Base-by-base conservation (phyloP, 2,113 vertebrate species). In the Oreochromis tanganicae region DNA sequence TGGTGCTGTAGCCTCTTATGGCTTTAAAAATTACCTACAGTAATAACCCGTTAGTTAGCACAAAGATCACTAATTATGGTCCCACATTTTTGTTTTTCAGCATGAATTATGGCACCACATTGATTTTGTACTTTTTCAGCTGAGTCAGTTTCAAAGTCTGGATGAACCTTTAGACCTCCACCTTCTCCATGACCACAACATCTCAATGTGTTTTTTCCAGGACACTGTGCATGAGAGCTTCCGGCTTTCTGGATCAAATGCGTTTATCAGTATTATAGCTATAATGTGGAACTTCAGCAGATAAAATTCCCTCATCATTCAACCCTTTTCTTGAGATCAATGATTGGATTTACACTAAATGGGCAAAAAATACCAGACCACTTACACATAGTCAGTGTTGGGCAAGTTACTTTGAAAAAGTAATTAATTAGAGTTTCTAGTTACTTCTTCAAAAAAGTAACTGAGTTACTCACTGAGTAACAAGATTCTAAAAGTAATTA, bases 361-460 rank as follows among this genome's bases (percentile, higher is more conserved):
- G 41, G 0, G 24, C 16, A 17, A 73, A 73, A 73, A 17, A 17
- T 27, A 48, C 41, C 6, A 5, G 41, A 16, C 21, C 41, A 0
- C 21, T 27, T 46, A 73, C 68, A 29, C 41, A 7, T 46, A 27
- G 24, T 24, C 24, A 24, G 24, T 24, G 24, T 24, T 24, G 24
- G 24, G 24, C 24, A 24, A 24, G 24, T 24, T 24, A 24, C 24
- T 24, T 24, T 24, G 24, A 3, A 24, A 24, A 24, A 24, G 24
- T 24, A 24, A 24, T 24, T 24, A 24, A 24, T 24, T 24, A 24
- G 24, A 24, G 24, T 24, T 24, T 3, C 24, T 24, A 24, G 24
- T 24, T 24, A 24, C 24, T 24, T 24, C 24, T 24, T 24, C 24
- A 24, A 24, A 24, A 24, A 24, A 24, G 24, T 24, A 24, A 24